A percentile compares a stretch with the other conserved stretches of the same genome.
These are phyloP conservation scores for Halcyon malimbica DNA, from an alignment of 2,113 vertebrate species.

Conservation along the genomic window DNA sequence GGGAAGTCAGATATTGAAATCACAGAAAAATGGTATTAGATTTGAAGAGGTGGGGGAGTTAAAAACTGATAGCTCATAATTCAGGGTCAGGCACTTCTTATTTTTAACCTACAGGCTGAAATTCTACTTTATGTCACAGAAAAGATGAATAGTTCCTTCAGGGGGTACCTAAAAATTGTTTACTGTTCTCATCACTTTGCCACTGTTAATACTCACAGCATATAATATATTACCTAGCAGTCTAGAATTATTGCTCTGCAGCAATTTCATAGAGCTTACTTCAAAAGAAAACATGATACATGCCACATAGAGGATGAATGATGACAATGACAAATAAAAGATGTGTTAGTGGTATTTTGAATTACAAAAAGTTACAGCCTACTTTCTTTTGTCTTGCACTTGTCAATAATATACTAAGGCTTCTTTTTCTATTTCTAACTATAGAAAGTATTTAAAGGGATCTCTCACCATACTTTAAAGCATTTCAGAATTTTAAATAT, in stretches of 20 bases:
- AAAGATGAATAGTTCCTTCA: conserved; percentile 57
- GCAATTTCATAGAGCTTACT: conserved; percentile 44
- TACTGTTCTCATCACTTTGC: conserved; percentile 63
- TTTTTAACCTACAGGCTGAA: conserved; percentile 35
- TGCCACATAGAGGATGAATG: conserved; percentile 32
- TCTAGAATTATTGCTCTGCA: conserved; percentile 63
- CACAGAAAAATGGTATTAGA: background rate
- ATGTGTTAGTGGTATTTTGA: conserved; percentile 9
- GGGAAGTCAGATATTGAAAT: conserved; percentile 35
- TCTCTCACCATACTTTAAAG: background rate
- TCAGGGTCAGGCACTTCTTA: conserved; percentile 37
- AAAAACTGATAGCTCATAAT: conserved; percentile 44
- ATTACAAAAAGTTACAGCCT: background rate
- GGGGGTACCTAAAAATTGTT: conserved; percentile 59
- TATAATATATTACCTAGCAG: conserved; percentile 59
- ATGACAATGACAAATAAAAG: conserved; percentile 21
- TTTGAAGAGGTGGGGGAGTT: conserved; percentile 12
- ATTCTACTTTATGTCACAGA: conserved; percentile 37
- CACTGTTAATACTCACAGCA: conserved; percentile 48
- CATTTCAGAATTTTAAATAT: background rate
- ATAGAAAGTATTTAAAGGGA: background rate
- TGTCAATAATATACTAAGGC: background rate
- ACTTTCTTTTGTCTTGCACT: background rate
- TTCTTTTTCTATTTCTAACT: background rate
- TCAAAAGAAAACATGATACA: conserved; percentile 55